Conservation (phyloP, 92 coral and sea anemone species). For the Porites lobata region DNA sequence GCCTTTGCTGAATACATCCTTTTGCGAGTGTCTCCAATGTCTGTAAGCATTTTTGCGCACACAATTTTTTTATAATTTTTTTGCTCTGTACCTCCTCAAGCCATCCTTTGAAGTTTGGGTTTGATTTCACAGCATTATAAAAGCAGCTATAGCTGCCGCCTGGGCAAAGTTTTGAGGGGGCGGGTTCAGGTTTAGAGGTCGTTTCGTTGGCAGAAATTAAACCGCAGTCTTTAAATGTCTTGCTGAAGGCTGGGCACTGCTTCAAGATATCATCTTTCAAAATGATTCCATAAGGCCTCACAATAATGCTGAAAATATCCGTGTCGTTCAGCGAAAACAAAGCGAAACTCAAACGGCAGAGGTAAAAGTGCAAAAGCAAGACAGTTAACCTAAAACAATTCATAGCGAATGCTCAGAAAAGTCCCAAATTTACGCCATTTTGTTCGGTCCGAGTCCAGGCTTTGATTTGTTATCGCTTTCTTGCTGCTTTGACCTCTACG, state of each 20-base stretch:
- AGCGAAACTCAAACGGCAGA: not conserved
- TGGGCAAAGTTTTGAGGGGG: slow-evolving; percentile 28
- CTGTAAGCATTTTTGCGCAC: slow-evolving; percentile 51
- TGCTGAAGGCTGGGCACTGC: not conserved
- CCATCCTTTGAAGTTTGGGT: slow-evolving; percentile 26
- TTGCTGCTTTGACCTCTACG: not conserved
- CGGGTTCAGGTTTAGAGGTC: not conserved
- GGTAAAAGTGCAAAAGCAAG: not conserved
- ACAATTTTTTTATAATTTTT: not conserved
- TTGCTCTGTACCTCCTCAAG: slow-evolving; percentile 11
- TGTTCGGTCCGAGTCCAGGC: not conserved
- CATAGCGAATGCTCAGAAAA: not conserved
- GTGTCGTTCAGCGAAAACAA: not conserved
- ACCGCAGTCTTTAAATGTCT: slow-evolving; percentile 11
- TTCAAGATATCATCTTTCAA: slow-evolving; percentile 4
- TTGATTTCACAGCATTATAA: slow-evolving; percentile 16
- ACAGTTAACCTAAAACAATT: slow-evolving; percentile 1
- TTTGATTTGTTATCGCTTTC: not conserved
- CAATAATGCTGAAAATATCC: slow-evolving; percentile 3
- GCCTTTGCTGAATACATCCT: slow-evolving; percentile 3
- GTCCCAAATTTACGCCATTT: slow-evolving; percentile 3
- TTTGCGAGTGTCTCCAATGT: not conserved
- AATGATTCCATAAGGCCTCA: slow-evolving; percentile 37
- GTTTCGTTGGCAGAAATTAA: not conserved
- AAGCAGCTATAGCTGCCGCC: slow-evolving; percentile 50